A percentile compares a stretch with the other conserved stretches of the same genome.
Conservation (phyloP, 2,888 invertebrate species). For the Lasioglossum malachurum region DNA sequence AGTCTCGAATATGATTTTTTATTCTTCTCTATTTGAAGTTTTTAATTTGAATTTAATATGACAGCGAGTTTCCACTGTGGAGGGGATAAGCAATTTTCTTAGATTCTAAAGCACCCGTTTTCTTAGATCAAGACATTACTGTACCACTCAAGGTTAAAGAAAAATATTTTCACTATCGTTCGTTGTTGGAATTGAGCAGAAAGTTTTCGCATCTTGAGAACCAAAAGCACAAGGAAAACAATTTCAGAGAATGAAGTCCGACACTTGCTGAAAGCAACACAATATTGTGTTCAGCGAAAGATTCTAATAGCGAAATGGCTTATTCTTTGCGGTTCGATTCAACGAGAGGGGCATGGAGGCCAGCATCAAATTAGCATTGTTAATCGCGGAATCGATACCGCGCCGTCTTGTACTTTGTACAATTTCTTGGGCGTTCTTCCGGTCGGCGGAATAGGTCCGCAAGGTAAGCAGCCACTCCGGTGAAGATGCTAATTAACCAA, state of each 20-base stretch:
- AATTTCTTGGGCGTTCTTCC: constrained; percentile 74
- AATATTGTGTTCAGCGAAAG: not conserved
- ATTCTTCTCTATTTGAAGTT: too few relatives aligned
- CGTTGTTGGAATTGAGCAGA: not conserved
- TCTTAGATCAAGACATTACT: too few relatives aligned
- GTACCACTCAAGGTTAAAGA: too few relatives aligned
- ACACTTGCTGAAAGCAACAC: not conserved
- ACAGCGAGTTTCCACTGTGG: too few relatives aligned
- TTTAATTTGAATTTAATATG: too few relatives aligned
- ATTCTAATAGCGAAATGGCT: not conserved
- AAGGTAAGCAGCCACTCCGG: constrained; percentile 78
- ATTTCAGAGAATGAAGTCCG: not conserved
- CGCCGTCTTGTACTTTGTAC: constrained; percentile 75
- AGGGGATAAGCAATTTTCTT: too few relatives aligned
- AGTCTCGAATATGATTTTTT: too few relatives aligned
- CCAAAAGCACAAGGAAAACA: not conserved
- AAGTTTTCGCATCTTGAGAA: not conserved
- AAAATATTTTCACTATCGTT: not conserved
- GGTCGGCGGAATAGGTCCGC: constrained; percentile 65
- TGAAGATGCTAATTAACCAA: constrained; percentile 85
- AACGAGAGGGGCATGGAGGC: not conserved
- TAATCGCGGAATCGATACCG: constrained; percentile 65
- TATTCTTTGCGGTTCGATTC: not conserved
- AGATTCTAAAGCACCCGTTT: too few relatives aligned
- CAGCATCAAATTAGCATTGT: constrained; percentile 62